phyloP scores from a whole-genome alignment of 64 coral and sea anemone species.

The Actinia equina region DNA sequence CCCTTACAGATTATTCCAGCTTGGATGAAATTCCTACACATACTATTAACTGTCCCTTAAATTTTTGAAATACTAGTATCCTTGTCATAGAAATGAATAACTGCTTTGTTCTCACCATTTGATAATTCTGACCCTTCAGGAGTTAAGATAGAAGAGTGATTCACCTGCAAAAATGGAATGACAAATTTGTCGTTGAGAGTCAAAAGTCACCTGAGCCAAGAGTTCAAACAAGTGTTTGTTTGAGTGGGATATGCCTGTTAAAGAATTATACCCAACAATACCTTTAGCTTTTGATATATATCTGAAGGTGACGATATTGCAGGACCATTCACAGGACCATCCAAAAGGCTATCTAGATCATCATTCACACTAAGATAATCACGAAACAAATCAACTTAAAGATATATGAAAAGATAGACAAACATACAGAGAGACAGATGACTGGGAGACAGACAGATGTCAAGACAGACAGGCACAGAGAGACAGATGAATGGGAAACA shows the following conservation, averaged over 20 bases:
- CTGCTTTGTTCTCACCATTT: background rate
- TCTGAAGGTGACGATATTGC: conserved; percentile 48
- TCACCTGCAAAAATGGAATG: background rate
- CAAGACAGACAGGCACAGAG: too few species aligned
- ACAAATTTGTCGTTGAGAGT: background rate
- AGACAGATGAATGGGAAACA: too few species aligned
- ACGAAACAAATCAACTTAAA: background rate
- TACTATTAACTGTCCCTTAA: background rate
- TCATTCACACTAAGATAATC: conserved; percentile 1
- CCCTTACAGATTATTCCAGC: too few species aligned
- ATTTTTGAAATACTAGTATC: background rate
- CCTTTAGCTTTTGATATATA: conserved; percentile 72
- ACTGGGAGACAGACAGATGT: too few species aligned
- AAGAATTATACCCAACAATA: background rate
- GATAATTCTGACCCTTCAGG: conserved; percentile 18
- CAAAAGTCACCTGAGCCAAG: too few species aligned
- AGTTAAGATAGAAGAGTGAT: background rate
- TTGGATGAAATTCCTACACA: background rate
- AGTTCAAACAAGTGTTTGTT: too few species aligned
- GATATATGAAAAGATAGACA: background rate
- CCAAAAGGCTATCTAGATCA: conserved; percentile 54
- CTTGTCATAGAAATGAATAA: background rate
- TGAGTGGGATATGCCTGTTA: too few species aligned
- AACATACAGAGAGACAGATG: too few species aligned
- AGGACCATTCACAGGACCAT: conserved; percentile 20